Evolutionary conservation across 2,888 invertebrate species (phyloP), one percentile per base, ranked within the genome.

Genomic region (Pristionchus japonicus): DNA sequence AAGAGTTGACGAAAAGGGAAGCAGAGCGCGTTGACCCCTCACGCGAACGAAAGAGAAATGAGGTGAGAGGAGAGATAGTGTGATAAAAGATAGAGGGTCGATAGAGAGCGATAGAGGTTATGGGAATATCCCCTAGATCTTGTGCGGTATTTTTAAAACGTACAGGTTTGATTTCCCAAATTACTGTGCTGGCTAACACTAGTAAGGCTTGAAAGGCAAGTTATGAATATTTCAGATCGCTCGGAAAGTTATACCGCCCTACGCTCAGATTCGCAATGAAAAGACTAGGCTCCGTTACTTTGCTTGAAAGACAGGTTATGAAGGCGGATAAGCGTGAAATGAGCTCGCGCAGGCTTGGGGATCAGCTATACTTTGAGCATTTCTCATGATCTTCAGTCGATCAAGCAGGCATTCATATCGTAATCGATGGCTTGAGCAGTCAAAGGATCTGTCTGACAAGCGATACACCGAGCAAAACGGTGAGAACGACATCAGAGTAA

Each of bases 21-120:
- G n/a, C n/a, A n/a, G n/a, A n/a, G n/a, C n/a, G n/a, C n/a, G n/a
- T n/a, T n/a, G n/a, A n/a, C n/a, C n/a, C n/a, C n/a, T n/a, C n/a
- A n/a, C n/a, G n/a, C n/a, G n/a, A 77, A 77, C 27, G 77, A 77
- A 77, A 77, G 77, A 40, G 37, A 77, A 77, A 85, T n/a, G 82
- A 52, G 82, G 43, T n/a, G 31, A 52, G 43, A 47, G 37, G 52
- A 52, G 52, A 31, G 43, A 27, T 9, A 49, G 52, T 37, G 47
- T 15, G 49, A 23, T 13, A 82, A 15, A 47, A 52, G 52, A 52
- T 20, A 37, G n/a, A 52, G 40, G 43, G 37, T 40, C n/a, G n/a
- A 13, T 9, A 43, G 77, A 77, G 40, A 77, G 77, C 40, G 77
- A 40, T 17, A 40, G 43, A 43, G 77, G 77, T 43, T 67, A 67